These are phyloP conservation scores for Xiphydria camelus DNA, from an alignment of 2,888 invertebrate genomes.

Conservation along the genomic window DNA sequence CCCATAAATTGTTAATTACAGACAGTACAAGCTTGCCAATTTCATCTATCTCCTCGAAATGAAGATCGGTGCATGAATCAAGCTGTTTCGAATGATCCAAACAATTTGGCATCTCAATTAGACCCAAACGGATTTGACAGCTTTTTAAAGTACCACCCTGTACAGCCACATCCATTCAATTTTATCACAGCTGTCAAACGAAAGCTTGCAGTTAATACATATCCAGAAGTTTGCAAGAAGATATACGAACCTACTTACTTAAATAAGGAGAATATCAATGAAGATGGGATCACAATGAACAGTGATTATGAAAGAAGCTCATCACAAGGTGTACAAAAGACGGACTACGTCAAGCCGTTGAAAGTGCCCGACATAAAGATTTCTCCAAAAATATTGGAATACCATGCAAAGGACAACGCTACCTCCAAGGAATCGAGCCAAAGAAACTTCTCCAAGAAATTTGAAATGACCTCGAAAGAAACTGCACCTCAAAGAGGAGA, in stretches of 20 bases:
- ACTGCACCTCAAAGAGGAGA: slow-evolving; percentile 29
- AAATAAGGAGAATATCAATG: slow-evolving; percentile 10
- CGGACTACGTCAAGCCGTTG: slow-evolving; percentile 50
- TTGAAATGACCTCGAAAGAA: slow-evolving; percentile 30
- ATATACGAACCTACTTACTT: slow-evolving; percentile 25
- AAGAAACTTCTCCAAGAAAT: slow-evolving; percentile 29
- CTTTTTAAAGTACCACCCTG: slow-evolving; percentile 37
- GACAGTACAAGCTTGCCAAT: slow-evolving; percentile 29
- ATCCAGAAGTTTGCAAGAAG: slow-evolving; percentile 32
- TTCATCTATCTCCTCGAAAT: slow-evolving; percentile 24
- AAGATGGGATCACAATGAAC: slow-evolving; percentile 5
- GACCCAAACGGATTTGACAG: slow-evolving; percentile 17
- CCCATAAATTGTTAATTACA: slow-evolving; percentile 15
- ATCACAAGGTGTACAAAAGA: slow-evolving; percentile 31
- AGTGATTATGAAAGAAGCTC: slow-evolving; percentile 19
- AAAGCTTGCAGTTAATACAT: slow-evolving; percentile 57
- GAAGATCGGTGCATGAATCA: slow-evolving; percentile 24
- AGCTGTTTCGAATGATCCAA: slow-evolving; percentile 17
- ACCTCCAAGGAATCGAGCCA: slow-evolving; percentile 33
- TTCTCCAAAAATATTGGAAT: slow-evolving; percentile 48
- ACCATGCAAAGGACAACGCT: slow-evolving; percentile 41
- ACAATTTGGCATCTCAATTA: slow-evolving; percentile 13
- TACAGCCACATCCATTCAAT: slow-evolving; percentile 63
- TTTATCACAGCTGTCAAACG: slow-evolving; percentile 65
- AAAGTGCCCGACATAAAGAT: slow-evolving; percentile 54